Evolutionary conservation across 35 echinoderm and acorn worm species (phyloP), one percentile per base, ranked within the genome.

Genomic region (Strongylocentrotus purpuratus): DNA sequence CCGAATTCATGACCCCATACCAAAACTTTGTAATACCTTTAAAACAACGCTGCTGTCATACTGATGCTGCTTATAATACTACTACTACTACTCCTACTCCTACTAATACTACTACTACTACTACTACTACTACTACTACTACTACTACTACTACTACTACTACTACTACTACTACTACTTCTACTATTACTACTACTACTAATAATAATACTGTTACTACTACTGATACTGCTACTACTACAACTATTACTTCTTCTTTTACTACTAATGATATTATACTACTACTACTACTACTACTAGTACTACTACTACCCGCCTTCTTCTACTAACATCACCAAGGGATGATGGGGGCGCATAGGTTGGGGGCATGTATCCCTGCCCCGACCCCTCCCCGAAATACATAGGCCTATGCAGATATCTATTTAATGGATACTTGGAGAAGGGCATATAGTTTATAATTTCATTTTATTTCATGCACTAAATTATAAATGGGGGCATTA

Each of bases 181-280:
- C 33, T 32, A 87, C 33, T 32, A 87, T 7, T 32, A 87, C 33
- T 32, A 87, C 33, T 32, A 20, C 33, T 32, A 87, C 33, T 32
- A 87, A 1, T 32, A 87, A 1, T 32, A 87, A 1, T 32, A 87
- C 33, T 32, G 9, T 7, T 10, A 87, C 33, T 32, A 20, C 33
- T 87, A 88, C 31, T 88, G 0, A 5, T 88, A 88, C 7, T 88
- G 22, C 31, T 88, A 88, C 31, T 88, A 88, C 31, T 88, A 88
- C 31, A 25, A 88, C 31, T 88, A 88, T 7, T 88, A 20, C 31
- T 88, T 25, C 31, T 88, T 25, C 31, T 88, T 25, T 7, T 88
- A 22, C 31, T 88, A 88, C 31, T 88, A 88, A n/a, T n/a, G n/a
- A n/a, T n/a, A n/a, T n/a, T n/a, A n/a, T 88, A 88, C 31, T 88